Percentiles rank a stretch among this genome's conserved stretches.
Evolutionary conservation across 2,797 vertebrate genomes (phyloP).

Genomic region (Podarcis lilfordi): DNA sequence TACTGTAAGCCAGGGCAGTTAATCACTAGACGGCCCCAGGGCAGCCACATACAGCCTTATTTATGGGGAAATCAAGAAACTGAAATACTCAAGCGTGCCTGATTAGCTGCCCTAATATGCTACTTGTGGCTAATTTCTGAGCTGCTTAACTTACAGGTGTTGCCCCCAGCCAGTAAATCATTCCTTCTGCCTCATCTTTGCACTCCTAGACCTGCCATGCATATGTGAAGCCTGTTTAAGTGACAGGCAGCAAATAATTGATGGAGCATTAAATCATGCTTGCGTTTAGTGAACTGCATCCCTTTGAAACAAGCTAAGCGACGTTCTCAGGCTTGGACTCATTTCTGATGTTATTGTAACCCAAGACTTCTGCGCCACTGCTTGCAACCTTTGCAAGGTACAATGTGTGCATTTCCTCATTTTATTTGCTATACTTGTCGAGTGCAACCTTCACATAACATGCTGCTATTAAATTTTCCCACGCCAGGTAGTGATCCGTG

Average conservation of each 20-base stretch:
- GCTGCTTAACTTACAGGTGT: constrained; percentile 94
- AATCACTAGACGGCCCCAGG: constrained; percentile 89
- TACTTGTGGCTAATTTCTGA: constrained; percentile 99
- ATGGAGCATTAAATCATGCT: constrained; percentile 87
- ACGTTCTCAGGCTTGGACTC: constrained; percentile 80
- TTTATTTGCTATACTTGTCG: constrained; percentile 79
- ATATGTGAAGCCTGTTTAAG: constrained; percentile 90
- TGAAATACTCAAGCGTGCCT: constrained; percentile 92
- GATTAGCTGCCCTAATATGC: constrained; percentile 98
- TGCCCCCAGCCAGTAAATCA: constrained; percentile 91
- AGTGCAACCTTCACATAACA: constrained; percentile 74
- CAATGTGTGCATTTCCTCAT: constrained; percentile 76
- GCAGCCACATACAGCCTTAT: constrained; percentile 87
- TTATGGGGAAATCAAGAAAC: constrained; percentile 96
- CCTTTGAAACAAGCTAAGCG: constrained; percentile 70
- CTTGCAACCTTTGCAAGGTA: constrained; percentile 74
- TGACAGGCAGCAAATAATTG: constrained; percentile 90
- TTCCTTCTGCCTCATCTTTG: constrained; percentile 76
- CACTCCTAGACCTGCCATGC: constrained; percentile 80
- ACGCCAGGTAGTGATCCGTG: constrained; percentile 40
- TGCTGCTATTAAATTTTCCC: constrained; percentile 70
- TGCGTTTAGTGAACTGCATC: constrained; percentile 80
- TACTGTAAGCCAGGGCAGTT: constrained; percentile 91
- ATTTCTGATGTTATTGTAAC: constrained; percentile 89
- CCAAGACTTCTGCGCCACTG: constrained; percentile 69